phyloP scores from a whole-genome alignment of 2,888 invertebrate species.

The Ditylenchus weischeri region DNA sequence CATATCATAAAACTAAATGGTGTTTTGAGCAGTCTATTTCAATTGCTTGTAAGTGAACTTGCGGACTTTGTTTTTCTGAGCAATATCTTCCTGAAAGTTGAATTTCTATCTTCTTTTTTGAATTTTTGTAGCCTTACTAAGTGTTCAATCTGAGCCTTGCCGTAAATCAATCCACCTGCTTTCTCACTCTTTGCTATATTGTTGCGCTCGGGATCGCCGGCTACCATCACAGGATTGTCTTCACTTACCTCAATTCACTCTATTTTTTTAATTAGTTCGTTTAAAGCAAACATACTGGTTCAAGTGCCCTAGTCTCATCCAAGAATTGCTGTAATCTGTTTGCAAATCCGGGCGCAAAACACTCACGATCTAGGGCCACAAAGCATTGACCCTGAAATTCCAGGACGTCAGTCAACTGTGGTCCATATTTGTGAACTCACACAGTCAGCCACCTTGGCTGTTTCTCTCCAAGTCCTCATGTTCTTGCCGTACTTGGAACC shows the following conservation, averaged over 20 bases:
- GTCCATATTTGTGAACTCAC: slow-evolving; percentile 21
- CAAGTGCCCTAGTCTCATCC: slow-evolving; percentile 51
- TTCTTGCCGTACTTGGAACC: slow-evolving; percentile 73
- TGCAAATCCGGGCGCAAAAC: slow-evolving; percentile 56
- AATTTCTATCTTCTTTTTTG: slow-evolving; percentile 4
- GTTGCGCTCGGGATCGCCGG: slow-evolving; percentile 58
- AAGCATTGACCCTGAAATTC: slow-evolving; percentile 57
- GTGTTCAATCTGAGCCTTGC: slow-evolving; percentile 65
- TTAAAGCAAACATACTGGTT: slow-evolving; percentile 35
- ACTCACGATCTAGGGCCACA: slow-evolving; percentile 57
- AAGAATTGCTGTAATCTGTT: slow-evolving; percentile 52
- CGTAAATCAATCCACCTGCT: slow-evolving; percentile 54
- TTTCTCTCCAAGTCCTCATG: slow-evolving; percentile 72
- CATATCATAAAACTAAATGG: too few species aligned
- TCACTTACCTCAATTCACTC: slow-evolving; percentile 24
- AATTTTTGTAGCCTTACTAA: slow-evolving; percentile 62
- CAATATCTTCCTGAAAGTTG: slow-evolving; percentile 29
- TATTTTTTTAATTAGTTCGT: neutral
- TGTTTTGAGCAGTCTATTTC: neutral
- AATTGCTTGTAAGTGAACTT: slow-evolving; percentile 25
- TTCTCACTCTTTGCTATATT: slow-evolving; percentile 52
- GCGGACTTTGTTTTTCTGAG: slow-evolving; percentile 18
- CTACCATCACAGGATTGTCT: slow-evolving; percentile 46
- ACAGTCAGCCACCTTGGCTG: slow-evolving; percentile 31
- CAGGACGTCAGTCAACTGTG: neutral